Evolutionary conservation across 2,888 invertebrate genomes (phyloP).

Genomic region (Diloba caeruleocephala): DNA sequence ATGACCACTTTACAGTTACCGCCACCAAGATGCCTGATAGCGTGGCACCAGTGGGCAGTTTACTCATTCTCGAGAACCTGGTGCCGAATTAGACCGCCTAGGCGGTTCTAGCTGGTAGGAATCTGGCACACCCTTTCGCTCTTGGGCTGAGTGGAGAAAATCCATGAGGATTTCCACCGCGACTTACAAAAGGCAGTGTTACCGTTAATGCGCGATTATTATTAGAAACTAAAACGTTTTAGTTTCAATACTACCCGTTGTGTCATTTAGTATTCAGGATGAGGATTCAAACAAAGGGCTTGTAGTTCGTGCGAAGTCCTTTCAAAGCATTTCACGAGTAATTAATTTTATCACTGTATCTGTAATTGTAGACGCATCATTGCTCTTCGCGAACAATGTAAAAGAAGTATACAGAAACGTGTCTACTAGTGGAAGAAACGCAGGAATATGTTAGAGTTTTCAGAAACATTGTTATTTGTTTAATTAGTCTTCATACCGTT

Average conservation of each 20-base stretch:
- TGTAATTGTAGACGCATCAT: constrained; percentile 21
- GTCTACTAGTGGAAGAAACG: background rate
- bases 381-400: constrained; percentile 8
- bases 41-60: no score
- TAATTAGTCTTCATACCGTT: no score
- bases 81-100: no score
- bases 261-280: constrained; percentile 29
- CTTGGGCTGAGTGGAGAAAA: no score
- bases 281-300: constrained; percentile 23
- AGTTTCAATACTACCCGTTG: constrained; percentile 17
- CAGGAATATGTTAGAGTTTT: no score
- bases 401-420: constrained; percentile 1
- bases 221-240: background rate
- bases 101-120: no score
- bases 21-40: no score
- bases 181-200: no score
- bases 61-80: no score
- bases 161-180: background rate
- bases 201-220: background rate
- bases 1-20: no score
- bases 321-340: constrained; percentile 18
- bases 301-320: constrained; percentile 11
- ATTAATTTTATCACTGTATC: constrained; percentile 35
- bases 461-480: no score
- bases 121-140: no score